Conservation (phyloP, 2,797 vertebrate genomes). For the Thalassophryne amazonica region DNA sequence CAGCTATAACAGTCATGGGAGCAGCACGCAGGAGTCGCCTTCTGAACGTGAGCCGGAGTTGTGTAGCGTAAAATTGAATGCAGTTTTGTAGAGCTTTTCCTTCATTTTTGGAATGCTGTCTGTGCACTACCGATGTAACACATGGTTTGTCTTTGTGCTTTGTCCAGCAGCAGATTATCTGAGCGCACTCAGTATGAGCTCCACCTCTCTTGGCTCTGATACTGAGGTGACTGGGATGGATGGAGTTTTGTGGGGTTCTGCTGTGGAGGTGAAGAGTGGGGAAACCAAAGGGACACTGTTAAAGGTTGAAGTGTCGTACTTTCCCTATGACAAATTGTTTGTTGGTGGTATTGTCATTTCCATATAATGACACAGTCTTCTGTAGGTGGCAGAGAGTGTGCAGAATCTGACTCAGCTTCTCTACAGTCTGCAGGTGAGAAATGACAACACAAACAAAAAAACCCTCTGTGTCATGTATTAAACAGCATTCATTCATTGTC, state of each 20-base stretch:
- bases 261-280: slow-evolving; percentile 44
- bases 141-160: not conserved
- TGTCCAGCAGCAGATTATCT: slow-evolving; percentile 64
- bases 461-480: too few relatives aligned
- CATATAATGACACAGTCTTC: slow-evolving; percentile 33
- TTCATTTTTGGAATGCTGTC: not conserved
- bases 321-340: not conserved
- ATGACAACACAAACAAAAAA: not conserved
- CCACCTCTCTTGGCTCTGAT: slow-evolving; percentile 67
- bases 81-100: not conserved
- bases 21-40: slow-evolving; percentile 67
- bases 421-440: slow-evolving; percentile 89
- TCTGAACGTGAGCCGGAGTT: slow-evolving; percentile 65
- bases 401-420: slow-evolving; percentile 91
- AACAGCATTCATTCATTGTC: too few relatives aligned
- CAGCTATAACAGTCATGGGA: slow-evolving; percentile 71
- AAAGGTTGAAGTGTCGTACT: slow-evolving; percentile 47
- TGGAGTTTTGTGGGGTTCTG: slow-evolving; percentile 46
- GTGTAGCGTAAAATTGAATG: not conserved
- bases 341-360: not conserved
- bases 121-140: not conserved
- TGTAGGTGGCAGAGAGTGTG: slow-evolving; percentile 87
- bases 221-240: slow-evolving; percentile 57
- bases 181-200: slow-evolving; percentile 74
- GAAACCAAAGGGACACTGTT: slow-evolving; percentile 59